Base-by-base conservation (phyloP, 2,113 vertebrate genomes). In the Dinomys branickii region DNA sequence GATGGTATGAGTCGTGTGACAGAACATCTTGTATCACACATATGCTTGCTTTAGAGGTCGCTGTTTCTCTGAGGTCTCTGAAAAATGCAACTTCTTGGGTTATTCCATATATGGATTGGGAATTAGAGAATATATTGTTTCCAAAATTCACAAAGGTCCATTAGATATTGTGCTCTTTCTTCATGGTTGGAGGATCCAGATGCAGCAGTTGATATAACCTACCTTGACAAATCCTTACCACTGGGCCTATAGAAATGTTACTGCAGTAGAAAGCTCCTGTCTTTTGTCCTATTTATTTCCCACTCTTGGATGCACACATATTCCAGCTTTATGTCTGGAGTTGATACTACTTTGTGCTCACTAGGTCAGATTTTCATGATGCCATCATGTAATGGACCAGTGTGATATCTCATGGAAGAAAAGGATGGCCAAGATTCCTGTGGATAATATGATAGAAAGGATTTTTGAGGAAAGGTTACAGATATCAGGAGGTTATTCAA, bases 401-500 rank as follows among this genome's bases (percentile, higher is more conserved):
- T 47, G 28, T 85, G 44, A 84, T 71, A 16, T 22, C 28, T 54
- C 52, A 3, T 47, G 4, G n/a, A 92, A 69, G 35, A 20, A 33
- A 85, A 84, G 61, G 35, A 13, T 78, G 24, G 35, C 50, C 17
- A 91, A 30, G 16, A 33, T 80, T 3, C 17, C 30, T 88, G 28
- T 38, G 30, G 80, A 71, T 71, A 8, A 84, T 33, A 19, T 20
- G 50, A 52, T 28, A 75, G 28, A 41, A 71, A 85, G 19, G 0
- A 56, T 8, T 85, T 82, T 81, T 90, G 26, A 85, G 35, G 52
- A 75, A 84, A 93, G 13, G 73, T 85, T 94, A 58, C 11, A 88
- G 26, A 65, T 56, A 87, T 24, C 35, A 94, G 69, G 52, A 91
- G 44, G 7, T 19, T 94, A 87, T 73, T 96, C 33, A 97, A 61